phyloP scores from a whole-genome alignment of 2,113 vertebrate genomes.

The Cathartes aura region DNA sequence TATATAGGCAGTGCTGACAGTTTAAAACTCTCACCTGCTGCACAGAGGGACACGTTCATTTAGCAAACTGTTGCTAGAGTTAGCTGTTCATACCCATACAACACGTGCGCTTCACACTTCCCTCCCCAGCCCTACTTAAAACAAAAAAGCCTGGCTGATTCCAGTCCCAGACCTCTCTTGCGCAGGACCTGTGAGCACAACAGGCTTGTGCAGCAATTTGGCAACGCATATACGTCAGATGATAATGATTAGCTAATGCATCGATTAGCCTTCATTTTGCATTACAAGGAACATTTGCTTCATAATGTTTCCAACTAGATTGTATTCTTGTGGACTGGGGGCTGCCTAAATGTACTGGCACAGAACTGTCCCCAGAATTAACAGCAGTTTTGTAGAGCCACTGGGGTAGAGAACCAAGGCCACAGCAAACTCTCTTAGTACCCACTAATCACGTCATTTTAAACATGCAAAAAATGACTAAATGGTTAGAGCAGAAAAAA shows the following conservation, averaged over 20 bases:
- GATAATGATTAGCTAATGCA: not conserved
- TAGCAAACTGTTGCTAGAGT: not conserved
- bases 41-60: not conserved
- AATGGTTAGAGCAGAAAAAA: not conserved
- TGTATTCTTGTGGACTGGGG: not conserved
- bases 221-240: not conserved
- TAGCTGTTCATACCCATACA: not conserved
- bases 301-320: not conserved
- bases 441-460: not conserved
- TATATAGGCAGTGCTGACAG: not conserved
- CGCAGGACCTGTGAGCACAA: not conserved
- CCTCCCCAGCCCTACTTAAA: not conserved
- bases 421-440: not conserved
- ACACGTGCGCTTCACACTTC: accelerated
- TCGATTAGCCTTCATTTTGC: not conserved
- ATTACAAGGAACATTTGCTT: not conserved
- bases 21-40: not conserved
- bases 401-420: not conserved
- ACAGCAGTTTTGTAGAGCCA: not conserved
- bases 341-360: not conserved
- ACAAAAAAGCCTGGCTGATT: not conserved
- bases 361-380: not conserved
- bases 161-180: not conserved
- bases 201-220: not conserved
- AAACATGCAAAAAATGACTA: not conserved